Percentiles rank a stretch among this genome's conserved stretches.
Evolutionary conservation across 2,888 invertebrate genomes (phyloP).

Genomic region (Agrochola circellaris): DNA sequence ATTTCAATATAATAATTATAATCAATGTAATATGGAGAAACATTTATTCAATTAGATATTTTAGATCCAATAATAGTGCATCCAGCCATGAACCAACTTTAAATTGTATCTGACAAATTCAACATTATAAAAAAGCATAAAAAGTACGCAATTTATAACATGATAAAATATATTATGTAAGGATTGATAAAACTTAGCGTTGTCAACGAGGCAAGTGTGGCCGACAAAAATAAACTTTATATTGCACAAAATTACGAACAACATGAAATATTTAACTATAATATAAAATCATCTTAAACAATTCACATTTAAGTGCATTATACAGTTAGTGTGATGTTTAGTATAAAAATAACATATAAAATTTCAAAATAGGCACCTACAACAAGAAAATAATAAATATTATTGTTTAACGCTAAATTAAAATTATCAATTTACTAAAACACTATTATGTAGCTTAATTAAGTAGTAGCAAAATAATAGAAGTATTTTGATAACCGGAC

Average conservation of each 20-base stretch:
- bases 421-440: conserved; percentile 75
- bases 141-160: conserved; percentile 61
- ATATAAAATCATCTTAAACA: conserved; percentile 69
- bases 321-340: conserved; percentile 76
- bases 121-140: conserved; percentile 59
- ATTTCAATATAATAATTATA: conserved; percentile 77
- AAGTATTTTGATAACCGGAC: conserved; percentile 23
- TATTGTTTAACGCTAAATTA: conserved; percentile 55
- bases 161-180: conserved; percentile 48
- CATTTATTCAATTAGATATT: conserved; percentile 63
- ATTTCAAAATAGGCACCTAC: conserved; percentile 78
- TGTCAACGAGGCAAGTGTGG: conserved; percentile 64
- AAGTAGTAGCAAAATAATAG: conserved; percentile 39
- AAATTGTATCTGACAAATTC: conserved; percentile 48
- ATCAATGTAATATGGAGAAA: conserved; percentile 66
- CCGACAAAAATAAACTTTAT: conserved; percentile 62
- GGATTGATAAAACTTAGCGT: conserved; percentile 35
- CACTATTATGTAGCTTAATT: conserved; percentile 70
- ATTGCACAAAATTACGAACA: conserved; percentile 68
- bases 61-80: conserved; percentile 75
- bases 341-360: conserved; percentile 70
- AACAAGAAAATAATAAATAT: conserved; percentile 65
- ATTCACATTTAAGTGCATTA: conserved; percentile 75
- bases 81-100: conserved; percentile 54
- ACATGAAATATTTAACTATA: conserved; percentile 68